phyloP scores from a whole-genome alignment of 2,888 invertebrate genomes.

The Anoplius nigerrimus region DNA sequence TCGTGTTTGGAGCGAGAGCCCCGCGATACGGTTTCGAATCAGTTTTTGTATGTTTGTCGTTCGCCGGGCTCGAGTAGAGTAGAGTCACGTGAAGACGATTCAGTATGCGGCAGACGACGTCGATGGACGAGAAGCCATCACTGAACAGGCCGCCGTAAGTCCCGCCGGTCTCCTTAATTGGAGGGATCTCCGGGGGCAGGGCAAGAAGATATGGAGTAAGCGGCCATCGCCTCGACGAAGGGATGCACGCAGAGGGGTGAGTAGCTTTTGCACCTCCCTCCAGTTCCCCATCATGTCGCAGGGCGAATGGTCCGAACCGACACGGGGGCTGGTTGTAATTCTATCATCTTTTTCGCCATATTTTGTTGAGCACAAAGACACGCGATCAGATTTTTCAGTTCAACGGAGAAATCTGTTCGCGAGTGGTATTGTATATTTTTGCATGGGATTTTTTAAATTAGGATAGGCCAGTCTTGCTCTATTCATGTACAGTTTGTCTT shows the following conservation, averaged over 20 bases:
- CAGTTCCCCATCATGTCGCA: too few species aligned
- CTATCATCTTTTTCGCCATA: too few species aligned
- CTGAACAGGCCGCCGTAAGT: constrained; percentile 5
- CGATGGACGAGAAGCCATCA: constrained; percentile 2
- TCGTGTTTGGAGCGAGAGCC: neutral
- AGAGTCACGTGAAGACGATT: neutral
- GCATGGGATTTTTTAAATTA: too few species aligned
- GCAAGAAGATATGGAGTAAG: neutral
- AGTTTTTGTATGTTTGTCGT: neutral
- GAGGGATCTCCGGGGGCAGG: constrained; percentile 1
- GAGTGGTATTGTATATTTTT: too few species aligned
- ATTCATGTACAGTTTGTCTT: too few species aligned
- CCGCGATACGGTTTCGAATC: neutral
- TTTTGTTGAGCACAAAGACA: too few species aligned
- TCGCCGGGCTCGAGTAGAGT: neutral
- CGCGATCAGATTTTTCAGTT: too few species aligned
- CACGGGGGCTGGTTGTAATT: too few species aligned
- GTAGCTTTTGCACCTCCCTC: neutral
- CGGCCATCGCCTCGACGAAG: neutral
- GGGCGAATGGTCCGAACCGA: too few species aligned
- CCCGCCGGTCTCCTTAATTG: constrained; percentile 5
- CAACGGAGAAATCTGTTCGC: too few species aligned
- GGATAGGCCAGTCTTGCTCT: too few species aligned
- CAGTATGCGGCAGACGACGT: neutral
- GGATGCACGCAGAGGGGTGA: constrained; percentile 2